phyloP scores from a whole-genome alignment of 2,888 invertebrate species.

The Drosophila pegasa region DNA sequence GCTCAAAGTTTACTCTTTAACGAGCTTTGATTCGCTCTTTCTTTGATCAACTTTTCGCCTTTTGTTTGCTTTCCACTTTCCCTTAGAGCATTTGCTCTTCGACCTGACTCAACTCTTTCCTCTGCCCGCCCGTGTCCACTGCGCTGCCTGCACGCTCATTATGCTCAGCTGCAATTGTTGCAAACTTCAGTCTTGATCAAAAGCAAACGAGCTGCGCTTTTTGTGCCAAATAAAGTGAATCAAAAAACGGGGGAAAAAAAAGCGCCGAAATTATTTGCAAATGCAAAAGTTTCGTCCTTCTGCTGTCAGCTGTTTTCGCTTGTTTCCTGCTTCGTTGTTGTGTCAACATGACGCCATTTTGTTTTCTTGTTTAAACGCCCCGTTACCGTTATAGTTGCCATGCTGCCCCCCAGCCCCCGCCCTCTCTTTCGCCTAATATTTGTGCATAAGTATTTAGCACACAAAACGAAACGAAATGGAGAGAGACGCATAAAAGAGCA shows the following conservation, averaged over 20 bases:
- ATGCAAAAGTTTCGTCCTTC: slow-evolving; percentile 48
- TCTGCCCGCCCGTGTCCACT: not conserved
- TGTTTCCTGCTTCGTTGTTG: slow-evolving; percentile 27
- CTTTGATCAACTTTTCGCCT: not conserved
- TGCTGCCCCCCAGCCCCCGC: too few species aligned
- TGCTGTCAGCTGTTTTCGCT: slow-evolving; percentile 31
- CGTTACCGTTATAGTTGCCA: slow-evolving; percentile 35
- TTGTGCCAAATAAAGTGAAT: slow-evolving; percentile 23
- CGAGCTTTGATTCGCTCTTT: too few species aligned
- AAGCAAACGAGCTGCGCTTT: slow-evolving; percentile 65
- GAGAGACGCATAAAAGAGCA: slow-evolving; percentile 17
- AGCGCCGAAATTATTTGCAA: slow-evolving; percentile 18
- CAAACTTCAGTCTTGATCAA: slow-evolving; percentile 60
- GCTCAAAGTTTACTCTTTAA: too few species aligned
- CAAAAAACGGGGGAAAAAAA: not conserved
- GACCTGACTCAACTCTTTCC: not conserved
- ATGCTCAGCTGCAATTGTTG: slow-evolving; percentile 29
- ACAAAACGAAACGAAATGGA: slow-evolving; percentile 4
- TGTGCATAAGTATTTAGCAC: slow-evolving; percentile 56
- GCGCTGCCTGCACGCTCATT: slow-evolving; percentile 2
- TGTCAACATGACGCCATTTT: slow-evolving; percentile 70
- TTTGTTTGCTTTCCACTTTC: not conserved
- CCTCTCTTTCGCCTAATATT: slow-evolving; percentile 49
- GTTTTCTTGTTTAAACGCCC: slow-evolving; percentile 56
- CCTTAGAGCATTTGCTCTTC: slow-evolving; percentile 8